A percentile compares a stretch with the other conserved stretches of the same genome.
Conservation (phyloP, 1,140 invertebrate species). For the Anthonomus grandis region DNA sequence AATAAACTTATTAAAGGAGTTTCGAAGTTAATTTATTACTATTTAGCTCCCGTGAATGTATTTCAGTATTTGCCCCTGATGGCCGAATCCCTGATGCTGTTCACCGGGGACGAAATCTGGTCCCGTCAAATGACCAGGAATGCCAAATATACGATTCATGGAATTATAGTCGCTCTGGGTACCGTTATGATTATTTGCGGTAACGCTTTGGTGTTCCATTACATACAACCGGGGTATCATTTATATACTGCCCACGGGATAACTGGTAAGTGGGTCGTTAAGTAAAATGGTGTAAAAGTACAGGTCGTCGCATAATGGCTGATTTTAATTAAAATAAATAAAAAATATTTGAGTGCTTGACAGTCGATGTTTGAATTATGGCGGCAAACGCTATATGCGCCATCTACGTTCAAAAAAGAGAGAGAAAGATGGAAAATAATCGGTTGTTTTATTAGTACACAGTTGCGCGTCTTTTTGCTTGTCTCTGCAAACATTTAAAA, state of each 20-base stretch:
- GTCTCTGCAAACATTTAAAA: too few relatives aligned
- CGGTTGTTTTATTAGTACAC: too few relatives aligned
- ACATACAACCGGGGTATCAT: slow-evolving; percentile 29
- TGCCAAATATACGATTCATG: slow-evolving; percentile 35
- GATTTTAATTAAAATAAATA: too few relatives aligned
- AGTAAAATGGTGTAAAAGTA: too few relatives aligned
- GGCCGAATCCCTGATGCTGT: slow-evolving; percentile 36
- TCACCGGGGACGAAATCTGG: slow-evolving; percentile 37
- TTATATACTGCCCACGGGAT: slow-evolving; percentile 36
- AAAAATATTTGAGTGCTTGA: too few relatives aligned
- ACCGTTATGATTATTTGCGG: slow-evolving; percentile 32
- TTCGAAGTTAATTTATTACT: background rate
- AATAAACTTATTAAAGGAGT: too few relatives aligned
- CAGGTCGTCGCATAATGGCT: too few relatives aligned
- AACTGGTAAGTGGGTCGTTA: slow-evolving; percentile 35
- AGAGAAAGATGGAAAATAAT: too few relatives aligned
- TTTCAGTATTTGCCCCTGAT: slow-evolving; percentile 37
- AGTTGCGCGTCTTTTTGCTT: too few relatives aligned
- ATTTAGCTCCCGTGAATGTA: background rate
- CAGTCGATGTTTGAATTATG: too few relatives aligned
- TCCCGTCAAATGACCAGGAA: slow-evolving; percentile 26
- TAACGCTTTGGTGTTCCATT: slow-evolving; percentile 26
- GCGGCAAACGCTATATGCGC: too few relatives aligned
- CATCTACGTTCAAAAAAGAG: too few relatives aligned
- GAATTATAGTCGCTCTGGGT: slow-evolving; percentile 28